Base-by-base conservation (phyloP, 2,888 invertebrate species). In the Mechanitis messenoides region DNA sequence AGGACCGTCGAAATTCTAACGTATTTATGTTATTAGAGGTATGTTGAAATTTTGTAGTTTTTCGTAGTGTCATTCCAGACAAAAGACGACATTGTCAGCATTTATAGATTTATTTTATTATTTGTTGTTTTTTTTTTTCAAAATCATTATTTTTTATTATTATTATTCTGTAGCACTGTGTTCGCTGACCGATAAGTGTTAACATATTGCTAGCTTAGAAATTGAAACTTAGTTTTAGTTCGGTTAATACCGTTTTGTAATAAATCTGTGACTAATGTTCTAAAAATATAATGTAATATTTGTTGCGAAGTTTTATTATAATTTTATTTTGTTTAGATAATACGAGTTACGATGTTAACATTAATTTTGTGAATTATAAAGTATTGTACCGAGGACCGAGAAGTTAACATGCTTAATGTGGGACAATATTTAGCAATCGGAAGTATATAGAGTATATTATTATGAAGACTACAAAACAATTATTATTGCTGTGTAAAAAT, bases 401-500 rank as follows among this genome's bases (percentile, higher is more conserved):
- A 83, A 84, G 85, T 84, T 74, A 78, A 83, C 74, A 84, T 84
- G 86, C 87, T 87, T 87, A 83, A 84, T 85, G 85, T 82, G 85
- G 85, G 90, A 90, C 90, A 90, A 89, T 90, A 90, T 90, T 85
- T 89, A 90, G 88, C 87, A 79, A 84, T 86, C 77, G 83, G 84
- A 84, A 83, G 79, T 85, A 85, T 84, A 86, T 87, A 88, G 84
- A 86, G 74, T 89, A 87, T 87, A 84, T 84, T 79, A 81, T 77
- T 78, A 83, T 77, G 81, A 85, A 84, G 84, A 87, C 84, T 86
- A 86, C 86, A 85, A 85, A 86, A 83, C 81, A 82, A 87, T 86
- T 87, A 87, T 86, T 83, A 87, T 85, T 82, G 87, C 86, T 87
- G 86, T 90, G 87, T 90, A 90, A 88, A 89, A 88, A 87, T 88